Base-by-base conservation (phyloP, 2,797 vertebrate species). In the Bradypus variegatus region DNA sequence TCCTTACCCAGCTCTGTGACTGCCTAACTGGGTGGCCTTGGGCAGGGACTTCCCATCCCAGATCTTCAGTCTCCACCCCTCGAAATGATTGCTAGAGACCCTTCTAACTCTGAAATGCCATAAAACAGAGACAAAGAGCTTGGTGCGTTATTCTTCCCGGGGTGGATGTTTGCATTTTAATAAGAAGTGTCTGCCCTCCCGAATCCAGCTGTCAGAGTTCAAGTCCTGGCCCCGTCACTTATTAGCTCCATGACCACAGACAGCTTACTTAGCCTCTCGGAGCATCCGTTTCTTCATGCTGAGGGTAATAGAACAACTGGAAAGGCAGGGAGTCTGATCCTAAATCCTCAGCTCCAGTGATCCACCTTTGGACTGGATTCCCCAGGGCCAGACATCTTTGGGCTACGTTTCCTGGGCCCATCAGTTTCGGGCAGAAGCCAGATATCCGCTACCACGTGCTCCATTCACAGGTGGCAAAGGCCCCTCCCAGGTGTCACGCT, bases 1-100 rank as follows among this genome's bases (percentile, higher is more conserved):
- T 92, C 75, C 90, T 80, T 25, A 72, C 69, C 45, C 72, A 77
- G 80, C 73, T 86, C 70, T 36, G 5, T 1, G 65, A 41, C 83
- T 69, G 91, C 83, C 88, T 60, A 8, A 21, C 62, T 55, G 6
- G 41, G 53, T 58, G 65, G 86, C 92, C 94, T 93, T 94, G 89
- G 81, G 19, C 58, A 79, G 85, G 73, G 41, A 76, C 36, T 25
- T 25, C 13, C 33, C 45, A n/a, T 93, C 72, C 84, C 94, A 84
- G 72, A 80, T 55, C 86, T 80, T 90, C 78, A 4, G 25, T 19
- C 36, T 21, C 60, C 45, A 45, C 13, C 45, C 9, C 23, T 45
- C 72, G 77, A 18, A 77, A 55, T 11, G 60, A 78, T 81, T 62
- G 36, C 65, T 21, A 29, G 58, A 55, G 53, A 53, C 48, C 50